Evolutionary conservation across 1,140 invertebrate genomes (phyloP).

Genomic region (Chymomyza costata): DNA sequence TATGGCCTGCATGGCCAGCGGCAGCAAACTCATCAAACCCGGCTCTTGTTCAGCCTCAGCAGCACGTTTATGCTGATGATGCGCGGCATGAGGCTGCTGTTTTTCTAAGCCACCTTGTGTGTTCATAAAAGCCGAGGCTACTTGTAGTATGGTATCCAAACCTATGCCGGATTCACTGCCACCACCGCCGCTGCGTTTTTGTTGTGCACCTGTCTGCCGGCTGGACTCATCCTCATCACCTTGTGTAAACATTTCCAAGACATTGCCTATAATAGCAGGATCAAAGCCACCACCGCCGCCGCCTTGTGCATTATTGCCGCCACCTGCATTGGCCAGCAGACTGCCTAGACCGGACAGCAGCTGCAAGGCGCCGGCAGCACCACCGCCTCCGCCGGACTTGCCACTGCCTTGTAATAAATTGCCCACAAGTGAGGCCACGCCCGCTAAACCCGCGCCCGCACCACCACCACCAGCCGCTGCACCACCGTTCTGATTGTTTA

Average conservation of each 20-base stretch:
- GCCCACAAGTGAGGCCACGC: constrained; percentile 76
- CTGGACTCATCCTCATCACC: constrained; percentile 51
- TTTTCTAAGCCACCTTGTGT: constrained; percentile 54
- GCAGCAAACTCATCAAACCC: constrained; percentile 79
- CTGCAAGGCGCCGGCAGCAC: constrained; percentile 67
- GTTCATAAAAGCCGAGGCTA: constrained; percentile 80
- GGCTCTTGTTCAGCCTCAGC: constrained; percentile 42
- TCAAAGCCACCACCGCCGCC: constrained; percentile 68
- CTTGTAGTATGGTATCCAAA: constrained; percentile 78
- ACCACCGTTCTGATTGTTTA: constrained; percentile 76
- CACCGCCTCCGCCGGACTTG: constrained; percentile 54
- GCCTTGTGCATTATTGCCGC: constrained; percentile 30
- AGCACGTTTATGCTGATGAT: constrained; percentile 50
- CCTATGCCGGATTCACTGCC: constrained; percentile 53
- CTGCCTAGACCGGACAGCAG: constrained; percentile 75
- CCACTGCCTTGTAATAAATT: constrained; percentile 78
- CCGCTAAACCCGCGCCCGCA: constrained; percentile 71
- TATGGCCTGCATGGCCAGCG: constrained; percentile 80
- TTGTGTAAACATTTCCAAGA: constrained; percentile 75
- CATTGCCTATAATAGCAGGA: constrained; percentile 75
- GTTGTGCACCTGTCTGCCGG: neutral
- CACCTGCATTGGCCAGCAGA: constrained; percentile 59
- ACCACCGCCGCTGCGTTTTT: constrained; percentile 31
- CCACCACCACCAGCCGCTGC: constrained; percentile 71
- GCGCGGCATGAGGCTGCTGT: constrained; percentile 6